Conservation (phyloP, 2,888 invertebrate genomes). For the Phyllotreta cruciferae region DNA sequence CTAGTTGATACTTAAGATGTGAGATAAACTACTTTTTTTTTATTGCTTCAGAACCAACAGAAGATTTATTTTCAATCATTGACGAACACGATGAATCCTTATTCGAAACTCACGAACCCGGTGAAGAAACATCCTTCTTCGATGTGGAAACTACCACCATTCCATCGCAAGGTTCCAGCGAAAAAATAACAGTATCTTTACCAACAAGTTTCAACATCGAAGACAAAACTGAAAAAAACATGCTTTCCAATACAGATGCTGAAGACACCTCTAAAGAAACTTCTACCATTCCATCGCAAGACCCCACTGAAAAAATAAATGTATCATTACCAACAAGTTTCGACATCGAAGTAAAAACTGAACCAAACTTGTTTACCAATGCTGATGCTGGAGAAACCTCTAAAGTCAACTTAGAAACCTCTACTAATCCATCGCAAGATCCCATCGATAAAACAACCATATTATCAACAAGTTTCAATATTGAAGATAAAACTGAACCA, state of each 20-base stretch:
- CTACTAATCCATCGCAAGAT: not conserved
- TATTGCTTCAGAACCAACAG: conserved; percentile 10
- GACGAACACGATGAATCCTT: conserved; percentile 29
- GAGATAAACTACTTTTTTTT: not conserved
- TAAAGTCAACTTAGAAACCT: conserved; percentile 16
- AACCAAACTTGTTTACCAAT: not conserved
- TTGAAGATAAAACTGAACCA: not conserved
- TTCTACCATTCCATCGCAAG: no score
- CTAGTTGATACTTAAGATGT: not conserved
- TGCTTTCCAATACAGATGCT: not conserved
- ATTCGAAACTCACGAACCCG: conserved; percentile 27
- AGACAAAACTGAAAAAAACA: not conserved
- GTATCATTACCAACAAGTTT: no score
- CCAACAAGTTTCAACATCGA: conserved; percentile 22
- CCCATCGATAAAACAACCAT: conserved; percentile 19
- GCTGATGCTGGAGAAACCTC: conserved; percentile 15
- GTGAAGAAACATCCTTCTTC: conserved; percentile 26
- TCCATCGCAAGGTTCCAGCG: not conserved
- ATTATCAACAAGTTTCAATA: conserved; percentile 24
- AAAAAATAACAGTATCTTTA: conserved; percentile 23
- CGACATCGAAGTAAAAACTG: not conserved
- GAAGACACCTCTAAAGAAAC: not conserved
- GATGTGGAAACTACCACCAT: conserved; percentile 1
- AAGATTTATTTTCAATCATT: conserved; percentile 20
- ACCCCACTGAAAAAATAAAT: no score